Percentiles rank a stretch among this genome's conserved stretches.
Evolutionary conservation across 2,113 vertebrate species (phyloP).

Genomic region (Numenius arquata): DNA sequence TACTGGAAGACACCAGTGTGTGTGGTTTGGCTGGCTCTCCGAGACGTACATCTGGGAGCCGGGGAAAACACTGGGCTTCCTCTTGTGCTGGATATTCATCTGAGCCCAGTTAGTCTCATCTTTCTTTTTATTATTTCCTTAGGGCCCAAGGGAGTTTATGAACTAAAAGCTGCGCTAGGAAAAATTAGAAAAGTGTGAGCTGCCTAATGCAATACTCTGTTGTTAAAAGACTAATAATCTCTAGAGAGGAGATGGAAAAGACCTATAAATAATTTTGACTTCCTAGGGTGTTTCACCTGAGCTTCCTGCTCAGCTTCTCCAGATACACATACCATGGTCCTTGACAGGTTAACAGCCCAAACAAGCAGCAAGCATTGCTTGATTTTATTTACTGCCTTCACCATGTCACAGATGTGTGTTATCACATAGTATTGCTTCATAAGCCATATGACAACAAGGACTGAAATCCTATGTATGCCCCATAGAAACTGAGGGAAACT

Average conservation of each 20-base stretch:
- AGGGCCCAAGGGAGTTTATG: neutral
- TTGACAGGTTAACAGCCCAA: neutral
- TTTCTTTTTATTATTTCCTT: conserved; percentile 28
- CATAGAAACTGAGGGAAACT: neutral
- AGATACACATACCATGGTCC: neutral
- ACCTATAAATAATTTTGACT: neutral
- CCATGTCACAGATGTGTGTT: neutral
- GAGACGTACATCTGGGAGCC: neutral
- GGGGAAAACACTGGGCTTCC: neutral
- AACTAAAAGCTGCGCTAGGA: neutral
- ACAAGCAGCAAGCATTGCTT: neutral
- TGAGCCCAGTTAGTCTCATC: neutral
- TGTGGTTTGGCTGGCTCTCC: neutral
- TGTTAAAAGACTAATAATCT: neutral
- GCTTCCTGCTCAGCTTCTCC: neutral
- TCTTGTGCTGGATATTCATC: neutral
- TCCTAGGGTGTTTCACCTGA: neutral
- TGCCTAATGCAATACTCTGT: neutral
- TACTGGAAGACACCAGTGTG: neutral
- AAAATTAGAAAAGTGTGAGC: neutral
- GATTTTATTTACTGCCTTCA: neutral
- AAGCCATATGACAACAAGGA: neutral
- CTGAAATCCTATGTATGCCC: neutral
- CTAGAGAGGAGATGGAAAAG: neutral
- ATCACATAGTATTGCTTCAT: neutral